A percentile compares a stretch with the other conserved stretches of the same genome.
Evolutionary conservation across 2,888 invertebrate genomes (phyloP).

Genomic region (Amphipyra berbera): DNA sequence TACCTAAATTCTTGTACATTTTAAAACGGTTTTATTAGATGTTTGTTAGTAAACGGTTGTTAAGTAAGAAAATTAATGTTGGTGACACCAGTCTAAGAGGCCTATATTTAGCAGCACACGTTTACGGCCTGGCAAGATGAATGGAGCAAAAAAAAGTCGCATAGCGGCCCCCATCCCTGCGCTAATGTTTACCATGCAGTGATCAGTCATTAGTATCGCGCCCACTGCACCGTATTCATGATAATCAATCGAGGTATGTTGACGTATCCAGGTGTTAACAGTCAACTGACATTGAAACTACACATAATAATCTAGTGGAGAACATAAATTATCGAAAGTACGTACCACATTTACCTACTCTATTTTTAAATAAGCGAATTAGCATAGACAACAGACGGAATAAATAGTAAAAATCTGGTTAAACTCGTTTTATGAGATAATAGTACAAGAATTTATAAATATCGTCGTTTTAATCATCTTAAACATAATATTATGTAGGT

Average conservation of each 20-base stretch:
- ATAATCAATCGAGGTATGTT: slow-evolving; percentile 35
- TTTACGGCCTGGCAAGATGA: too few species aligned
- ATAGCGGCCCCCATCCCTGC: neutral
- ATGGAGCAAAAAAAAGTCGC: too few species aligned
- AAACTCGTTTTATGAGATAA: slow-evolving; percentile 32
- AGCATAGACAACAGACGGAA: slow-evolving; percentile 17
- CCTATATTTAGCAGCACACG: too few species aligned
- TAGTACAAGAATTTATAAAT: slow-evolving; percentile 16
- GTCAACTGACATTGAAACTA: slow-evolving; percentile 24
- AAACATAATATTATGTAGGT: neutral
- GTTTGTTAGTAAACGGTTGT: too few species aligned
- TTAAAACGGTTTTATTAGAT: too few species aligned
- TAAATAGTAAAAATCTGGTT: slow-evolving; percentile 28
- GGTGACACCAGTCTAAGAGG: too few species aligned
- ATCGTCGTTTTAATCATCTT: slow-evolving; percentile 6
- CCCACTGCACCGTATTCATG: slow-evolving; percentile 23
- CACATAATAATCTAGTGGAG: slow-evolving; percentile 2
- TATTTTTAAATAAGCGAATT: slow-evolving; percentile 27
- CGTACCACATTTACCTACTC: slow-evolving; percentile 11
- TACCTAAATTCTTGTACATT: too few species aligned
- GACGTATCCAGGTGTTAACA: slow-evolving; percentile 13
- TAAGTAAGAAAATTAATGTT: too few species aligned
- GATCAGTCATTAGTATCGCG: slow-evolving; percentile 21
- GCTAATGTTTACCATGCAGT: slow-evolving; percentile 28
- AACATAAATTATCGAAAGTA: slow-evolving; percentile 16